Percentiles rank a stretch among this genome's conserved stretches.
These are phyloP conservation scores for Ectropis crepuscularia DNA, from an alignment of 2,888 invertebrate genomes.

Conservation along the genomic window DNA sequence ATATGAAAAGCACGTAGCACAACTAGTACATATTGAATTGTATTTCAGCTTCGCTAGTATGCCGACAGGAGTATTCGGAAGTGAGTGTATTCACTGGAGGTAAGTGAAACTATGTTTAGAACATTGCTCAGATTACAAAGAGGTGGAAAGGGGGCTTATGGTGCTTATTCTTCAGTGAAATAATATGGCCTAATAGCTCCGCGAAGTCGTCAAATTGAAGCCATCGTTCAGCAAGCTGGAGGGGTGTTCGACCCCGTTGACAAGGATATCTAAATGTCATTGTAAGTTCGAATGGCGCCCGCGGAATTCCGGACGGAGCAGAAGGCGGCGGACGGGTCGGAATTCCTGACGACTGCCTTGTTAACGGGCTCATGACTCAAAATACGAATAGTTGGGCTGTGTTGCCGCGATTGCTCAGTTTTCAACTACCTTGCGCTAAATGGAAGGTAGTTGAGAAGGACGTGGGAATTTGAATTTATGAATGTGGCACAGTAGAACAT, in stretches of 20 bases:
- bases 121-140: too few species aligned
- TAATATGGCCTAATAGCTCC: background rate
- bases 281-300: conserved; percentile 75
- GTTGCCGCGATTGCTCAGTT: background rate
- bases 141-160: background rate
- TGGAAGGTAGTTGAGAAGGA: conserved; percentile 3
- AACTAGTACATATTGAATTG: too few species aligned
- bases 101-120: too few species aligned
- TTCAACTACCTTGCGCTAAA: background rate
- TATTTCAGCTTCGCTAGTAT: too few species aligned
- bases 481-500: too few species aligned
- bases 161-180: background rate
- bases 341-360: conserved; percentile 26
- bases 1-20: too few species aligned
- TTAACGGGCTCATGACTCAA: conserved; percentile 14
- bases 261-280: conserved; percentile 83
- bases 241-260: conserved; percentile 54
- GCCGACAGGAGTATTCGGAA: too few species aligned
- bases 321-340: conserved; percentile 23
- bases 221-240: conserved; percentile 15
- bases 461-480: too few species aligned
- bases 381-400: conserved; percentile 17
- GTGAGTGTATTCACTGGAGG: too few species aligned
- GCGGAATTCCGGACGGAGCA: conserved; percentile 58
- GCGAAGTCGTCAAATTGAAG: conserved; percentile 5